phyloP scores from a whole-genome alignment of 2,888 invertebrate species.

The Crocallis elinguaria region DNA sequence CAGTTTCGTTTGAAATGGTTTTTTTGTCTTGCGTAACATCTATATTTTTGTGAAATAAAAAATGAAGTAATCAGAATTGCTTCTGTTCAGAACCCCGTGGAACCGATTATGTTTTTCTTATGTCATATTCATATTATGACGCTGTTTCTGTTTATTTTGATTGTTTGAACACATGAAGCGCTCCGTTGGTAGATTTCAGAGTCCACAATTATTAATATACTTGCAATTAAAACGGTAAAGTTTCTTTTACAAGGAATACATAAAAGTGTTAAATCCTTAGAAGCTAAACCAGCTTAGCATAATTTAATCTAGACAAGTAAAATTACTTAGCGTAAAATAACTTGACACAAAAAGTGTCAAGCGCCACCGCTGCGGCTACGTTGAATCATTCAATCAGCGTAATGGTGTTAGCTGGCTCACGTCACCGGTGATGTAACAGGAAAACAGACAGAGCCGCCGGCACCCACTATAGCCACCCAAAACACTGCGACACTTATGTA shows the following conservation, averaged over 20 bases:
- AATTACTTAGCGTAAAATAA: constrained; percentile 38
- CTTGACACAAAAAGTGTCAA: constrained; percentile 39
- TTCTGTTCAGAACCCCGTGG: background rate
- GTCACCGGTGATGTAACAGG: constrained; percentile 69
- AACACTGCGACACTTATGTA: constrained; percentile 39
- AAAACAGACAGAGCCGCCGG: constrained; percentile 45
- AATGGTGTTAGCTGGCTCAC: constrained; percentile 45
- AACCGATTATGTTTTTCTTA: background rate
- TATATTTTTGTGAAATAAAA: too few species aligned
- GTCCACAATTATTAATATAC: too few species aligned
- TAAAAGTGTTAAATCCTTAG: background rate
- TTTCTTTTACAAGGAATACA: too few species aligned
- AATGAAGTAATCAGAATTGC: background rate
- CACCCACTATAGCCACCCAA: constrained; percentile 43
- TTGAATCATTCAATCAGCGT: constrained; percentile 56
- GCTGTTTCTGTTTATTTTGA: constrained; percentile 11
- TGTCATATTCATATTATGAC: constrained; percentile 1
- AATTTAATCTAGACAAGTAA: constrained; percentile 5
- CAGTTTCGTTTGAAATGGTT: too few species aligned
- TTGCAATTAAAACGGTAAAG: too few species aligned
- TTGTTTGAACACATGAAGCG: constrained; percentile 11
- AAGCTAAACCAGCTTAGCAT: constrained; percentile 1
- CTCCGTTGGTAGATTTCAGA: too few species aligned
- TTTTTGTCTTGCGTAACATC: too few species aligned
- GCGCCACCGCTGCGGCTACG: constrained; percentile 49